phyloP scores from a whole-genome alignment of 2,113 vertebrate genomes.

The Nibea coibor region DNA sequence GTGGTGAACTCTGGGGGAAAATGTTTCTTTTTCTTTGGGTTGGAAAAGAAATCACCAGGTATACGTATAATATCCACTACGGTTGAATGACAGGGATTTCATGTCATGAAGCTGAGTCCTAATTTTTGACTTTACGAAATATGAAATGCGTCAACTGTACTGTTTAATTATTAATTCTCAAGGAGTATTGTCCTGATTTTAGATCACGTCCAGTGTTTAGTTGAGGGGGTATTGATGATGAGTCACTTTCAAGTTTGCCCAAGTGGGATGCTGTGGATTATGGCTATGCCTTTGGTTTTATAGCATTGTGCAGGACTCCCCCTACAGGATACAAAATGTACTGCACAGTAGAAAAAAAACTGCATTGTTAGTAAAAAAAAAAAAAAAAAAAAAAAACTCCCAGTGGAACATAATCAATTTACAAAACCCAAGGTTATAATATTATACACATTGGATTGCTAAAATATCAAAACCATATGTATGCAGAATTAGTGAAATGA shows the following conservation, averaged over 20 bases:
- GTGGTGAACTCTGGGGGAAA: slow-evolving; percentile 75
- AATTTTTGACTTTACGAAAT: slow-evolving; percentile 43
- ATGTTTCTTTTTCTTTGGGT: slow-evolving; percentile 72
- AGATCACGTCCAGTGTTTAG: slow-evolving; percentile 11
- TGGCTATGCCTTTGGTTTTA: slow-evolving; percentile 16
- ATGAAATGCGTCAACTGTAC: neutral
- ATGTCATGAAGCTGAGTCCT: slow-evolving; percentile 13
- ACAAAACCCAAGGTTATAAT: neutral
- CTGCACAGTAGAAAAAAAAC: slow-evolving; percentile 9
- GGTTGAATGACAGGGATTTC: slow-evolving; percentile 43
- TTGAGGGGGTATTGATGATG: slow-evolving; percentile 15
- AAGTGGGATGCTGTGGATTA: slow-evolving; percentile 1
- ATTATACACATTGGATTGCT: neutral
- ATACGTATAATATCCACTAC: slow-evolving; percentile 59
- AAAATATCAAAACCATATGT: neutral
- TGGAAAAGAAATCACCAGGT: slow-evolving; percentile 75
- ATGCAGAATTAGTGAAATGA: neutral
- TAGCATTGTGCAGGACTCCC: slow-evolving; percentile 70
- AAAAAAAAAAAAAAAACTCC: neutral
- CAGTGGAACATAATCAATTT: neutral
- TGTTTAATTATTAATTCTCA: slow-evolving; percentile 11
- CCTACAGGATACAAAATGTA: slow-evolving; percentile 62
- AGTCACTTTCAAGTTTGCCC: slow-evolving; percentile 9
- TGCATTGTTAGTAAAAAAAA: neutral
- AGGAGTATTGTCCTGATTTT: slow-evolving; percentile 19